Evolutionary conservation across 2,113 vertebrate species (phyloP), one percentile per base, ranked within the genome.

Genomic region (Hemichromis elongatus): DNA sequence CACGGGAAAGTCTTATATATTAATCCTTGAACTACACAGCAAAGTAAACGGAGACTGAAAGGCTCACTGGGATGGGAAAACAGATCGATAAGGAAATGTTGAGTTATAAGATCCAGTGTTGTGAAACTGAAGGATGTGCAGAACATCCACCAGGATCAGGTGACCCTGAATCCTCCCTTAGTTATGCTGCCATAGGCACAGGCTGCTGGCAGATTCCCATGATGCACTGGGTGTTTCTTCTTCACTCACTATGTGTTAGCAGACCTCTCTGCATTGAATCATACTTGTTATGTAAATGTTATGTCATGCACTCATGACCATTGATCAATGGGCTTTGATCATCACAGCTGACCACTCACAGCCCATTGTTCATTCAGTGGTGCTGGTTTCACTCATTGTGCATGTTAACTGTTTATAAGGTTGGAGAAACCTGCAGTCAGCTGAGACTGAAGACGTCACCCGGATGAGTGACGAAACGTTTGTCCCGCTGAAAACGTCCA

Each of bases 201-300:
- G 56, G 3, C 16, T 59, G 1, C 56, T 0, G 1, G 28, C 26
- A 14, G 14, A 59, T 30, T 30, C 56, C 56, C 26, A 59, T 59
- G 26, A 59, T 30, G 26, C 26, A 59, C 0, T 59, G 56, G 8
- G 56, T 59, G 7, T 57, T 57, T 57, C 14, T 57, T 57, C 24
- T 57, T 57, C 24, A 2, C 24, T 28, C 24, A 28, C 1, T 28
- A 1, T 18, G 55, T 57, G 0, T 30, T 5, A 3, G 9, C 0
- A 57, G 26, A 30, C 55, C 26, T 57, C 55, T 1, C 55, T 57
- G 55, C 4, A 18, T 0, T 1, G 26, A 57, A 57, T 30, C 14
- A 24, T 4, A 28, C 0, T 0, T 57, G 55, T 57, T 57, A 9
- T n/a, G n/a, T n/a, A n/a, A n/a, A n/a, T n/a, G n/a, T n/a, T n/a